Percentiles rank a stretch among this genome's conserved stretches.
Conservation (phyloP, 1,140 invertebrate species). For the Phenacoccus solenopsis region DNA sequence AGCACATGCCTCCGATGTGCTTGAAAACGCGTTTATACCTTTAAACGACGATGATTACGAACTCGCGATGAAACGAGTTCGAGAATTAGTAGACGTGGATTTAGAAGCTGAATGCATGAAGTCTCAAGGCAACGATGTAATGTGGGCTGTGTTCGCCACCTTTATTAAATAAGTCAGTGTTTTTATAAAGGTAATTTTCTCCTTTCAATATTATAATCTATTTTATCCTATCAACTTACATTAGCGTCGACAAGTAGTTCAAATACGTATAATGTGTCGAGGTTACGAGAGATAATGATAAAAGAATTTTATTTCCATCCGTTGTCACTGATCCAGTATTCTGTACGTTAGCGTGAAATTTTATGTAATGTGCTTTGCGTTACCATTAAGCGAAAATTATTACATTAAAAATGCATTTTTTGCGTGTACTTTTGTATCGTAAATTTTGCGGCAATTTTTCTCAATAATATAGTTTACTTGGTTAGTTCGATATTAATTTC, state of each 20-base stretch:
- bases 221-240: background rate
- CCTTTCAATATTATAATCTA: background rate
- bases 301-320: background rate
- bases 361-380: no score
- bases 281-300: background rate
- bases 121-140: conserved; percentile 73
- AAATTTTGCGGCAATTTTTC: no score
- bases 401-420: no score
- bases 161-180: conserved; percentile 77
- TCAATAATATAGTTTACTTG: no score
- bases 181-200: background rate
- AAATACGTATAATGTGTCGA: no score
- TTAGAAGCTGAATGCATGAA: conserved; percentile 88
- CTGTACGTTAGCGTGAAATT: background rate
- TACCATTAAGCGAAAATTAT: no score
- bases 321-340: no score
- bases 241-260: background rate
- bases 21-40: conserved; percentile 99
- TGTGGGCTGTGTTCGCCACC: conserved; percentile 97
- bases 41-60: conserved; percentile 98
- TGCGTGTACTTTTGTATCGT: no score
- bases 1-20: conserved; percentile 93
- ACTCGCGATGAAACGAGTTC: conserved; percentile 89
- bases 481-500: no score
- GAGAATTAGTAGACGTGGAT: conserved; percentile 90